Evolutionary conservation across 35 echinoderm and acorn worm species (phyloP).

Genomic region (Heliocidaris erythrogramma): DNA sequence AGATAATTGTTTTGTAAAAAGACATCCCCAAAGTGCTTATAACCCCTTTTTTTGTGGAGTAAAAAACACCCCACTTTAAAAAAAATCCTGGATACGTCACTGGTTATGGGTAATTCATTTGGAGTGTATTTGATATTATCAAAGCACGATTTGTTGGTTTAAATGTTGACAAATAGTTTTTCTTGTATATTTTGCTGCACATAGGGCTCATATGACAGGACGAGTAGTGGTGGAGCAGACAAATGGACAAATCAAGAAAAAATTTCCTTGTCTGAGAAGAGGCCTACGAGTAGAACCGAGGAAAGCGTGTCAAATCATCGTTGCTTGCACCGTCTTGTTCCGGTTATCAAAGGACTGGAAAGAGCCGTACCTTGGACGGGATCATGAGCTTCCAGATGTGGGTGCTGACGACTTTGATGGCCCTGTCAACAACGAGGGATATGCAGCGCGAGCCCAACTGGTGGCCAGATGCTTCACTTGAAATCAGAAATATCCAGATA

Average conservation of each 20-base stretch:
- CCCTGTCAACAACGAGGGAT: constrained; percentile 42
- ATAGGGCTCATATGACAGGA: constrained; percentile 34
- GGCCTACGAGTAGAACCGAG: constrained; percentile 30
- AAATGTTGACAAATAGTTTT: too few species aligned
- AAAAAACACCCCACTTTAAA: too few species aligned
- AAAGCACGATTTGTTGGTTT: too few species aligned
- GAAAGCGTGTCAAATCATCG: constrained; percentile 9
- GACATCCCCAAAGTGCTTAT: too few species aligned
- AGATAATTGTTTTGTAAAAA: too few species aligned
- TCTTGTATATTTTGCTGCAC: background rate
- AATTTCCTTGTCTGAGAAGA: constrained; percentile 30
- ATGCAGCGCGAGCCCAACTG: constrained; percentile 48
- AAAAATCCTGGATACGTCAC: too few species aligned
- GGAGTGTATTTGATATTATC: too few species aligned
- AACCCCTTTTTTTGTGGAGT: too few species aligned
- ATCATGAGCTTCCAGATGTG: constrained; percentile 32
- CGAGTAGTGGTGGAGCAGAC: constrained; percentile 38
- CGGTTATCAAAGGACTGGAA: constrained; percentile 36
- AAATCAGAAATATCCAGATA: background rate
- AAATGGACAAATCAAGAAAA: constrained; percentile 50
- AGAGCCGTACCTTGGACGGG: constrained; percentile 48
- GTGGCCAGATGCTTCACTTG: constrained; percentile 44
- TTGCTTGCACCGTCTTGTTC: constrained; percentile 22
- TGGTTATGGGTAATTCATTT: too few species aligned
- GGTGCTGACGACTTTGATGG: constrained; percentile 49